phyloP scores from a whole-genome alignment of 2,113 vertebrate species.

The Mohoua ochrocephala region DNA sequence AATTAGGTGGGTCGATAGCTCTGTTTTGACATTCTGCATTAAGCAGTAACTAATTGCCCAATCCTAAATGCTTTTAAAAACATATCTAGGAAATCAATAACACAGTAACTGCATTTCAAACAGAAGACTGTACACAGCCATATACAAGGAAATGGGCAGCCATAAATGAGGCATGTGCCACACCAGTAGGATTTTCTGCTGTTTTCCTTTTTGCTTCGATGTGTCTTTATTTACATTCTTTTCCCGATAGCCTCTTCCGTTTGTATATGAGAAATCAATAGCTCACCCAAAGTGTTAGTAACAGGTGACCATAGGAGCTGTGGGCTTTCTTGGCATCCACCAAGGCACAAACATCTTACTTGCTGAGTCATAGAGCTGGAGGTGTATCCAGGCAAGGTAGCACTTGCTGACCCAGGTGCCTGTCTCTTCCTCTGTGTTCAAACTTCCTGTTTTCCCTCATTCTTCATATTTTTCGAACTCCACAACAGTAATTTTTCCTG shows the following conservation, averaged over 20 bases:
- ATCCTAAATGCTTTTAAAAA: slow-evolving; percentile 90
- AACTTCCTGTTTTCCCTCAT: neutral
- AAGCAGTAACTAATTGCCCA: slow-evolving; percentile 91
- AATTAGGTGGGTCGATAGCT: slow-evolving; percentile 80
- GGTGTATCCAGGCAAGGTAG: neutral
- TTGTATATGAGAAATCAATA: neutral
- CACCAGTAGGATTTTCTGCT: neutral
- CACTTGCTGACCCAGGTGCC: neutral
- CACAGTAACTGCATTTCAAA: slow-evolving; percentile 64
- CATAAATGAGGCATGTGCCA: neutral
- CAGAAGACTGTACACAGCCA: slow-evolving; percentile 21
- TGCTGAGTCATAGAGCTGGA: neutral
- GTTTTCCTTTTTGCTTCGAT: neutral
- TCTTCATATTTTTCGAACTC: neutral
- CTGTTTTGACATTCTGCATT: slow-evolving; percentile 92
- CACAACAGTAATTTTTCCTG: neutral
- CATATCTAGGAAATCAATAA: slow-evolving; percentile 84
- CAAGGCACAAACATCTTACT: neutral
- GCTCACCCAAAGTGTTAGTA: neutral
- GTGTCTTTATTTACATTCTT: neutral
- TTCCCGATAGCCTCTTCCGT: neutral
- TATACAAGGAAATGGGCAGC: neutral
- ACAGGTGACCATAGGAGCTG: neutral
- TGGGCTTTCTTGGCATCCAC: neutral
- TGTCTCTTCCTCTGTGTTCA: neutral